Evolutionary conservation across 2,888 invertebrate genomes (phyloP).

Genomic region (Pemphredon lugubris): DNA sequence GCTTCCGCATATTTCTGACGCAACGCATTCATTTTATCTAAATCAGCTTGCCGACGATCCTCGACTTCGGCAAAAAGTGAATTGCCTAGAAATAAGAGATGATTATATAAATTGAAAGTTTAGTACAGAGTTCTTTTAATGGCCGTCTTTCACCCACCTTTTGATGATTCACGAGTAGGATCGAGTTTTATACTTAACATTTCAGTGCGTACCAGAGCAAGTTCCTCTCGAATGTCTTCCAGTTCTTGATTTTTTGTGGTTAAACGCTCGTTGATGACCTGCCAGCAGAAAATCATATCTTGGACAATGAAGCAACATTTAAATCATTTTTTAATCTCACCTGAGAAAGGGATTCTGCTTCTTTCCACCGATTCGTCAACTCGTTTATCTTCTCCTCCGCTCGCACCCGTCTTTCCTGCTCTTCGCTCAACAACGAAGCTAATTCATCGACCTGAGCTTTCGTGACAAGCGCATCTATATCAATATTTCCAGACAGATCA

Average conservation of each 20-base stretch:
- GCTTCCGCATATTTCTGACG: slow-evolving; percentile 62
- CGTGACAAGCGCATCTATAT: too few relatives aligned
- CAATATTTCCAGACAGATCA: too few relatives aligned
- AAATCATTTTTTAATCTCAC: too few relatives aligned
- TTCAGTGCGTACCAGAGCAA: slow-evolving; percentile 63
- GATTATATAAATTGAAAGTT: too few relatives aligned
- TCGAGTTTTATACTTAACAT: slow-evolving; percentile 56
- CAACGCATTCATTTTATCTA: slow-evolving; percentile 66
- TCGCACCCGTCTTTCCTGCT: slow-evolving; percentile 25
- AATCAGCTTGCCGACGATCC: slow-evolving; percentile 67
- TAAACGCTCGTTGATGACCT: slow-evolving; percentile 43
- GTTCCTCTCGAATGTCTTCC: slow-evolving; percentile 66
- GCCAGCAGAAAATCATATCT: slow-evolving; percentile 5
- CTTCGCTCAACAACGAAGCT: slow-evolving; percentile 34
- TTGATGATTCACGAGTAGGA: slow-evolving; percentile 57
- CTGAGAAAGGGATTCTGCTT: slow-evolving; percentile 48
- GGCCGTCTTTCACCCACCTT: slow-evolving; percentile 58
- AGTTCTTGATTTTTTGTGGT: slow-evolving; percentile 59
- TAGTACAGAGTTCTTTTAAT: neutral
- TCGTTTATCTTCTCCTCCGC: slow-evolving; percentile 43
- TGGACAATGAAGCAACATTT: too few relatives aligned
- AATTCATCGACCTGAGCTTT: neutral
- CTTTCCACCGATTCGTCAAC: slow-evolving; percentile 41
- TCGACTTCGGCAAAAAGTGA: slow-evolving; percentile 77
- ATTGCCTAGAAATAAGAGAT: slow-evolving; percentile 69